phyloP scores from a whole-genome alignment of 2,797 vertebrate species.

The Taeniopygia guttata region DNA sequence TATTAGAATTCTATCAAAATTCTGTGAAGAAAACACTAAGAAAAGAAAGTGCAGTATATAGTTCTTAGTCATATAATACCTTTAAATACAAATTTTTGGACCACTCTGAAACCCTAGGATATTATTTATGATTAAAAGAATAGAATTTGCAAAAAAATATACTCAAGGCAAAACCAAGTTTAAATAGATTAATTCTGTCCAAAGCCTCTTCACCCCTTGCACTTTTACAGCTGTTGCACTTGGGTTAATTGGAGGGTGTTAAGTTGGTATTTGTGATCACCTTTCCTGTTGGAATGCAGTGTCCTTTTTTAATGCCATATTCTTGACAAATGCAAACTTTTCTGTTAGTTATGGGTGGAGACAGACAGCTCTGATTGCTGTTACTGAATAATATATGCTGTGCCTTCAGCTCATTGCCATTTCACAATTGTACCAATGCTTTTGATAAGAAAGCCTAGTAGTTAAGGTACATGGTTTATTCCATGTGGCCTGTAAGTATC shows the following conservation, averaged over 20 bases:
- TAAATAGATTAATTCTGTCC: background rate
- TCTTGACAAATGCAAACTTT: background rate
- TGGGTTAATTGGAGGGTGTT: conserved; percentile 15
- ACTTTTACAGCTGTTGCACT: background rate
- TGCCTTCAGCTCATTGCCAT: background rate
- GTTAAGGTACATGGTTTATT: background rate
- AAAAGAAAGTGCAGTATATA: background rate
- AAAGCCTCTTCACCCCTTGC: background rate
- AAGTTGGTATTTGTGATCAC: conserved; percentile 23
- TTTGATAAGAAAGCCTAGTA: background rate
- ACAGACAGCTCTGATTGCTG: background rate
- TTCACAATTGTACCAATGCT: background rate
- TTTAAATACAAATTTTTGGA: background rate
- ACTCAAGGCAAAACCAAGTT: background rate
- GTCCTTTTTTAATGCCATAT: background rate
- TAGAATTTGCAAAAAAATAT: background rate
- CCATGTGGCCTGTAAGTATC: background rate
- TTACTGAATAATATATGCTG: background rate
- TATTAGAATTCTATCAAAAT: background rate
- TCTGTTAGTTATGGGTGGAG: background rate
- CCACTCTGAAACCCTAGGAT: background rate
- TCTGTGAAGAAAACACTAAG: background rate
- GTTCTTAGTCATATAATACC: background rate
- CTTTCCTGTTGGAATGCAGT: background rate
- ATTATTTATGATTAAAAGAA: background rate